Conservation (phyloP, 2,113 vertebrate genomes). For the Dasyurus viverrinus region DNA sequence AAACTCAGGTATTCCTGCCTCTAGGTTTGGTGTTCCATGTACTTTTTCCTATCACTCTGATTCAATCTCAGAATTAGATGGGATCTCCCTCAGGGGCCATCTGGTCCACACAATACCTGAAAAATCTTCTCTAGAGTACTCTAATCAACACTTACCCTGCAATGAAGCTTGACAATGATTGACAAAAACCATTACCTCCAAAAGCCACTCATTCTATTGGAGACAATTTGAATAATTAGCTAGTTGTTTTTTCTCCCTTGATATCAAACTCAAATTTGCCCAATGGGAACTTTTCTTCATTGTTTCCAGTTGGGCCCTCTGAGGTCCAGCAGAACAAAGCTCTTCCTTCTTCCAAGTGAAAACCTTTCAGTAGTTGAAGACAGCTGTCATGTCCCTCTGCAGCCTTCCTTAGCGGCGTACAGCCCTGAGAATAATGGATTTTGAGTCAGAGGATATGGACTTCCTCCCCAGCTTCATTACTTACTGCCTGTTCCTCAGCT, state of each 20-base stretch:
- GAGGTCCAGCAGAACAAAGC: background rate
- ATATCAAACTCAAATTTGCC: background rate
- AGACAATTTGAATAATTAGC: background rate
- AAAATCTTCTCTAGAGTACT: background rate
- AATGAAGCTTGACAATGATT: background rate
- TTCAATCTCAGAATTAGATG: background rate
- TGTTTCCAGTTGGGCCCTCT: background rate
- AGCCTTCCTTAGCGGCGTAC: background rate
- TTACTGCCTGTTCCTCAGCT: background rate
- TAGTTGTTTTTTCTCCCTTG: background rate
- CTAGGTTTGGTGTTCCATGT: background rate
- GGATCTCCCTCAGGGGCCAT: background rate
- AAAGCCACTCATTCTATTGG: background rate
- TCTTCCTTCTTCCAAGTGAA: background rate
- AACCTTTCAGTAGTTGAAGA: background rate
- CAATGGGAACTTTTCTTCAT: background rate
- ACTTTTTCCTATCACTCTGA: background rate
- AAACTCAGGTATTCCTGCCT: background rate
- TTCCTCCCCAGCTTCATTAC: background rate
- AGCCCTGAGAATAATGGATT: background rate
- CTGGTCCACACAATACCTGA: background rate
- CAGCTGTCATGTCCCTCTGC: background rate
- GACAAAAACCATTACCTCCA: background rate
- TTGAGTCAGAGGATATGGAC: background rate
- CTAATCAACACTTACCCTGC: background rate